phyloP scores from a whole-genome alignment of 2,888 invertebrate species.

The Caenorhabditis angaria region DNA sequence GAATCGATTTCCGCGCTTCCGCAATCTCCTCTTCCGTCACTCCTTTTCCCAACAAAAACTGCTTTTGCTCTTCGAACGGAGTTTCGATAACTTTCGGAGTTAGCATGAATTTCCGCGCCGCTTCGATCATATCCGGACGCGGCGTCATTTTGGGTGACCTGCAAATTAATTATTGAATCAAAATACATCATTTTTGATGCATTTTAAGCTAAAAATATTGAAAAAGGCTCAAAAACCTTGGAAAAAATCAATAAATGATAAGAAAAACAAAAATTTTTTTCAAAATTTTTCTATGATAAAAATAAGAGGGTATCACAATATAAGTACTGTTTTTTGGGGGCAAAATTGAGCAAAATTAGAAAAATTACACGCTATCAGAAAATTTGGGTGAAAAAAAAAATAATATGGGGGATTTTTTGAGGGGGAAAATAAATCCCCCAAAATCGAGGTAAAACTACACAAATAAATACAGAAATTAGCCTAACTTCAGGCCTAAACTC shows the following conservation, averaged over 20 bases:
- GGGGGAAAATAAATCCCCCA: neutral
- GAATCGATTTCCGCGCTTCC: constrained; percentile 50
- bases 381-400: neutral
- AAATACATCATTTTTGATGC: neutral
- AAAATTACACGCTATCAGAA: too few relatives aligned
- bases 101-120: constrained; percentile 65
- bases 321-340: too few relatives aligned
- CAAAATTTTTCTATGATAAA: too few relatives aligned
- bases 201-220: neutral
- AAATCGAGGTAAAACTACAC: neutral
- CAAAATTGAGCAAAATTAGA: too few relatives aligned
- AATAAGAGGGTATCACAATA: too few relatives aligned
- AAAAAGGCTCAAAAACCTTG: neutral
- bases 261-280: constrained; percentile 6
- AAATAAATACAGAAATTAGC: neutral
- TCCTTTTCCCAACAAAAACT: constrained; percentile 66
- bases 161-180: neutral
- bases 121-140: constrained; percentile 64
- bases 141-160: neutral
- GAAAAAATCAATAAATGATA: neutral
- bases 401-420: neutral
- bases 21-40: constrained; percentile 65
- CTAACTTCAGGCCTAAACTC: neutral
- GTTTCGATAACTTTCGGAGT: constrained; percentile 66
- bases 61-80: constrained; percentile 64